Percentiles rank a stretch among this genome's conserved stretches.
Evolutionary conservation across 2,888 invertebrate genomes (phyloP).

Genomic region (Callyntrura guangdongensis): DNA sequence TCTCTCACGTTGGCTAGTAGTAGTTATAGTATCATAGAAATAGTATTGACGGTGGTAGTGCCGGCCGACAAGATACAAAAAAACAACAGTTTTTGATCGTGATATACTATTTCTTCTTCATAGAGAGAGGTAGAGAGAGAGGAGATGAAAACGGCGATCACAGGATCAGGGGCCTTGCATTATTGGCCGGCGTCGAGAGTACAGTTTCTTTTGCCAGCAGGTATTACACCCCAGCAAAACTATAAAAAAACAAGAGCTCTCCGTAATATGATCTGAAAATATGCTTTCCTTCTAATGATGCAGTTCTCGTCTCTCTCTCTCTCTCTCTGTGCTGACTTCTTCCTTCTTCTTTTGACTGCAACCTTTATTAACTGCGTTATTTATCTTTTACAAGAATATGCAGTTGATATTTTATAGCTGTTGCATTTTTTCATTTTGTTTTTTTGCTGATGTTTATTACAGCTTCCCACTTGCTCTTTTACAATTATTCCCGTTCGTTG

Average conservation of each 20-base stretch:
- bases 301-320: no score
- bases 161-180: background rate
- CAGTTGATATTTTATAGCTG: constrained; percentile 20
- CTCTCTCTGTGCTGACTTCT: constrained; percentile 7
- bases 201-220: constrained; percentile 63
- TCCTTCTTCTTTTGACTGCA: constrained; percentile 24
- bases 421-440: constrained; percentile 25
- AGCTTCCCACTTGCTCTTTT: constrained; percentile 34
- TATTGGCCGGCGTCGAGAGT: no score
- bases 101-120: constrained; percentile 55
- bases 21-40: constrained; percentile 6
- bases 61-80: constrained; percentile 25
- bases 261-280: constrained; percentile 41
- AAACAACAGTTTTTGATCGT: constrained; percentile 52
- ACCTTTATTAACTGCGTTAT: constrained; percentile 17
- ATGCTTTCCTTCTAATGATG: constrained; percentile 33
- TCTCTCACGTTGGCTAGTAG: background rate
- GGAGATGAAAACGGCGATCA: constrained; percentile 15
- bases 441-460: constrained; percentile 2
- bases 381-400: constrained; percentile 5
- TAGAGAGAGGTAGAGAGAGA: background rate
- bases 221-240: constrained; percentile 46
- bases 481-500: background rate
- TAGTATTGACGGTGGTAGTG: constrained; percentile 52
- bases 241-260: background rate